Conservation (phyloP, 2,888 invertebrate species). For the Monopis laevigella region DNA sequence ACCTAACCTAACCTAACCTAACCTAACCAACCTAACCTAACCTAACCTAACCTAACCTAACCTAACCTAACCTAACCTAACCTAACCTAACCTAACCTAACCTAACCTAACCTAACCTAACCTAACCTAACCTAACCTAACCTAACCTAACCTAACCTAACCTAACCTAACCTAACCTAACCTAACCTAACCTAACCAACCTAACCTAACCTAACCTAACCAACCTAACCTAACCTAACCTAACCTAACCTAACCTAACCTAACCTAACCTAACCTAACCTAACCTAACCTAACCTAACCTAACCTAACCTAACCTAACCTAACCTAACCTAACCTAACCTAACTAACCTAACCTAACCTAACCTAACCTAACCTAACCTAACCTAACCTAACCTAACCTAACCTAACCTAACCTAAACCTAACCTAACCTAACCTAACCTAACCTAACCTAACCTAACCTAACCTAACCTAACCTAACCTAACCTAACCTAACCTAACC, state of each 20-base stretch:
- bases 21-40: no score
- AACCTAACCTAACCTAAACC: conserved; percentile 10
- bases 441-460: conserved; percentile 16
- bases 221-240: conserved; percentile 3
- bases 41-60: no score
- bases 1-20: no score
- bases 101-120: no score
- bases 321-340: conserved; percentile 13
- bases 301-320: conserved; percentile 15
- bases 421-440: conserved; percentile 15
- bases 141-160: no score
- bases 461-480: conserved; percentile 17
- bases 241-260: neutral
- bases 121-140: no score
- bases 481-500: conserved; percentile 19
- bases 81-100: no score
- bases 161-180: no score
- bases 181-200: conserved; percentile 23
- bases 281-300: neutral
- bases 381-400: conserved; percentile 16
- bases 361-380: conserved; percentile 17
- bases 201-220: conserved; percentile 15
- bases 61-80: no score
- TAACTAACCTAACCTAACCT: conserved; percentile 16
- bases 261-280: conserved; percentile 7